A percentile compares a stretch with the other conserved stretches of the same genome.
phyloP scores from a whole-genome alignment of 1,140 invertebrate genomes.

The Platorchestia sp. region DNA sequence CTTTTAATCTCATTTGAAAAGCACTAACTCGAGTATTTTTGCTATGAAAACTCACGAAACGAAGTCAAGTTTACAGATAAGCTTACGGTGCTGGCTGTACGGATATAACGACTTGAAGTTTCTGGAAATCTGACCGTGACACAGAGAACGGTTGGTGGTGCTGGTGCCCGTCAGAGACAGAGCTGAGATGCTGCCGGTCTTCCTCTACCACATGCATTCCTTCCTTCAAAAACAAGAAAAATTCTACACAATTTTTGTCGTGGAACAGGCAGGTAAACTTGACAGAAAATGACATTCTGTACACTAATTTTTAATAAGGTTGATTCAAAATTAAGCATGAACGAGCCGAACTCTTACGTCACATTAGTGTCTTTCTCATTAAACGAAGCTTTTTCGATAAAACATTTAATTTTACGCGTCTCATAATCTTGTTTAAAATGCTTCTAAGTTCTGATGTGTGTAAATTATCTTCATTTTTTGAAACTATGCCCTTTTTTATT shows the following conservation, averaged over 20 bases:
- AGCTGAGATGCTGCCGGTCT: slow-evolving; percentile 73
- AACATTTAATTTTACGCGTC: neutral
- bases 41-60: too few relatives aligned
- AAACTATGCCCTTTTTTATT: too few relatives aligned
- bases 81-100: too few relatives aligned
- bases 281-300: neutral
- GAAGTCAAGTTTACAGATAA: too few relatives aligned
- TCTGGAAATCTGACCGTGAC: neutral
- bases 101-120: too few relatives aligned
- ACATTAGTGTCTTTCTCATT: neutral
- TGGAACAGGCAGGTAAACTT: slow-evolving; percentile 74
- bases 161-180: slow-evolving; percentile 71
- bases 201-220: slow-evolving; percentile 74
- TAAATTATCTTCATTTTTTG: too few relatives aligned
- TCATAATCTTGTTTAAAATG: neutral
- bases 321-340: neutral
- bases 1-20: too few relatives aligned
- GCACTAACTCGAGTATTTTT: too few relatives aligned
- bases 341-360: neutral
- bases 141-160: slow-evolving; percentile 77
- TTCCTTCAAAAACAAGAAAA: slow-evolving; percentile 75
- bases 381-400: neutral
- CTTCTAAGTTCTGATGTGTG: too few relatives aligned
- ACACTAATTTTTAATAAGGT: neutral
- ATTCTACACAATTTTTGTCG: slow-evolving; percentile 75